Evolutionary conservation across 2,113 vertebrate genomes (phyloP).

Genomic region (Nibea coibor): DNA sequence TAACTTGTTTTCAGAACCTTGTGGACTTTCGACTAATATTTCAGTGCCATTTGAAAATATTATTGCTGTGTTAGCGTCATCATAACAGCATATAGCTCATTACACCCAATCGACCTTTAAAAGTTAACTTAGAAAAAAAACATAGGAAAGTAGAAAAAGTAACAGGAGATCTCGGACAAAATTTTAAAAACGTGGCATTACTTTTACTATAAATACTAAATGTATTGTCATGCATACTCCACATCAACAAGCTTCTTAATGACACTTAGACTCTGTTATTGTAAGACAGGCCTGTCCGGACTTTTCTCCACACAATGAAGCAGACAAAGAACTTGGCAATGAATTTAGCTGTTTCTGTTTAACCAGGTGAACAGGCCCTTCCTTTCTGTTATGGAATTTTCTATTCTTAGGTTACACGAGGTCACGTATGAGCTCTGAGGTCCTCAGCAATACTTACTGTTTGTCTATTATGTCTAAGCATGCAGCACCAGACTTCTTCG

Average conservation of each 20-base stretch:
- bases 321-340: background rate
- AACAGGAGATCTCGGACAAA: no score
- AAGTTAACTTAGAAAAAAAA: background rate
- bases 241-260: background rate
- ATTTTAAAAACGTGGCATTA: background rate
- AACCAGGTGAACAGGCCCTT: background rate
- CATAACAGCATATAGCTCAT: background rate
- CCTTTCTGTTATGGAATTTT: background rate
- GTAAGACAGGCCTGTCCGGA: background rate
- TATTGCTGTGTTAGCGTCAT: background rate
- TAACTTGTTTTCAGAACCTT: background rate
- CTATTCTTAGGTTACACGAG: no score
- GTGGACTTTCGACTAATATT: background rate
- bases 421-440: no score
- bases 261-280: background rate
- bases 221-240: background rate
- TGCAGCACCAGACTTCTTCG: no score
- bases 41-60: background rate
- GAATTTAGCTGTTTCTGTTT: background rate
- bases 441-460: no score
- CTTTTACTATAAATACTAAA: background rate
- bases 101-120: no score
- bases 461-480: no score
- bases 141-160: no score
- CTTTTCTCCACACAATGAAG: background rate